Evolutionary conservation across 2,797 vertebrate species (phyloP).

Genomic region (Thamnophis elegans): DNA sequence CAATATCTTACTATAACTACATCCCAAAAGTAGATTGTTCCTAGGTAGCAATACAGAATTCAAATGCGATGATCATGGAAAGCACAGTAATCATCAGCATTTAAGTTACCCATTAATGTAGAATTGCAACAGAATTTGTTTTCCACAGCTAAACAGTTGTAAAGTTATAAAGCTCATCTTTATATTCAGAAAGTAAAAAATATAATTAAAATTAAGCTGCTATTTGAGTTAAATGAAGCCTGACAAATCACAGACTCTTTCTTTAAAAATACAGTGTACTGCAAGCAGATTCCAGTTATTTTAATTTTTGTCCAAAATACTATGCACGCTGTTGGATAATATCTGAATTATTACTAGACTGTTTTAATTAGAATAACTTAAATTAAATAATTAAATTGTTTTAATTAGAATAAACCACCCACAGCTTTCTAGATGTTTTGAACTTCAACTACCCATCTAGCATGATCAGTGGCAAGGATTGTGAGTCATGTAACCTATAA

Average conservation of each 20-base stretch:
- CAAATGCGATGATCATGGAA: not conserved
- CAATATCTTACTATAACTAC: not conserved
- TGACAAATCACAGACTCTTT: not conserved
- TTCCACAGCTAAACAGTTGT: not conserved
- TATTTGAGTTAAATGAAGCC: not conserved
- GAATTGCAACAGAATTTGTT: not conserved
- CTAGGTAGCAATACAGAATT: not conserved
- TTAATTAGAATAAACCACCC: not conserved
- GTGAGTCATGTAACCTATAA: conserved; percentile 26
- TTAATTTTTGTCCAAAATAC: not conserved
- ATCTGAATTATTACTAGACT: not conserved
- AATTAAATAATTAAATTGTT: not conserved
- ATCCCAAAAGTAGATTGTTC: not conserved
- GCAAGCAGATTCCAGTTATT: not conserved
- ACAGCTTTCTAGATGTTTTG: not conserved
- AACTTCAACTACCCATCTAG: not conserved
- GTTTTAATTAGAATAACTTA: conserved; percentile 3
- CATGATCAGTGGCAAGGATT: not conserved
- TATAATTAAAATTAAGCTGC: not conserved
- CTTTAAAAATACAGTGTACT: not conserved
- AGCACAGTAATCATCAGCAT: not conserved
- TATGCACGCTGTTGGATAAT: not conserved
- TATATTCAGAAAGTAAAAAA: not conserved
- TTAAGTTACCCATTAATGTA: not conserved
- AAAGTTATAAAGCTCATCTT: not conserved